These are phyloP conservation scores for Drosophila conformis DNA, from an alignment of 2,888 invertebrate species.

Conservation along the genomic window DNA sequence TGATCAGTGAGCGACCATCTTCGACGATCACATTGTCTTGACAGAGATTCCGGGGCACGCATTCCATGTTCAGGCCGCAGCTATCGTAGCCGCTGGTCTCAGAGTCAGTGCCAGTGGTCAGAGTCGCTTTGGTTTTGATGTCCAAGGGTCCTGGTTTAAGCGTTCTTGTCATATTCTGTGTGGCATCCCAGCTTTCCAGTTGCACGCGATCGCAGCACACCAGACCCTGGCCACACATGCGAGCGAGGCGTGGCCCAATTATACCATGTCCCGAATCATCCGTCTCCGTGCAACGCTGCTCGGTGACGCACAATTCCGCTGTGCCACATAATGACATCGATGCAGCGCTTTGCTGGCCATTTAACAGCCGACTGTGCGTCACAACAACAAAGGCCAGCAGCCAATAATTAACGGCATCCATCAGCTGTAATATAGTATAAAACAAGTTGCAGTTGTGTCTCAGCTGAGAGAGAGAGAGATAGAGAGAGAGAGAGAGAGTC, in stretches of 20 bases:
- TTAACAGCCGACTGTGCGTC: not conserved
- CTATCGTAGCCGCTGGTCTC: conserved; percentile 51
- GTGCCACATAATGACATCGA: conserved; percentile 18
- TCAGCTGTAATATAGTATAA: not conserved
- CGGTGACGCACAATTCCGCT: conserved; percentile 51
- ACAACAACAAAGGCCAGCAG: conserved; percentile 21
- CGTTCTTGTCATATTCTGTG: not conserved
- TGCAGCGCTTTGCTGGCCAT: conserved; percentile 21
- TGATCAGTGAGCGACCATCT: conserved; percentile 51
- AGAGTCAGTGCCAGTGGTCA: not conserved
- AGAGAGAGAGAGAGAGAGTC: not conserved
- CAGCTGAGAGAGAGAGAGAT: too few species aligned
- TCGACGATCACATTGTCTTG: conserved; percentile 57
- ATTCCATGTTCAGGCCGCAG: conserved; percentile 64
- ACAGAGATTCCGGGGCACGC: conserved; percentile 62
- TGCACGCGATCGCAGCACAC: conserved; percentile 61
- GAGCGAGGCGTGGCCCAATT: conserved; percentile 51
- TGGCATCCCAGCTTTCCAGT: conserved; percentile 56
- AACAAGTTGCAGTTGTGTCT: not conserved
- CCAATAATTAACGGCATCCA: not conserved
- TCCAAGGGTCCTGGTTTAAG: not conserved
- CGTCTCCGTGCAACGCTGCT: conserved; percentile 46
- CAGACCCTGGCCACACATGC: conserved; percentile 35
- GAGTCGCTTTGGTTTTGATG: not conserved
- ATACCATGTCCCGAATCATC: conserved; percentile 53